These are phyloP conservation scores for Tolypeutes matacus DNA, from an alignment of 2,797 vertebrate genomes.

Conservation along the genomic window DNA sequence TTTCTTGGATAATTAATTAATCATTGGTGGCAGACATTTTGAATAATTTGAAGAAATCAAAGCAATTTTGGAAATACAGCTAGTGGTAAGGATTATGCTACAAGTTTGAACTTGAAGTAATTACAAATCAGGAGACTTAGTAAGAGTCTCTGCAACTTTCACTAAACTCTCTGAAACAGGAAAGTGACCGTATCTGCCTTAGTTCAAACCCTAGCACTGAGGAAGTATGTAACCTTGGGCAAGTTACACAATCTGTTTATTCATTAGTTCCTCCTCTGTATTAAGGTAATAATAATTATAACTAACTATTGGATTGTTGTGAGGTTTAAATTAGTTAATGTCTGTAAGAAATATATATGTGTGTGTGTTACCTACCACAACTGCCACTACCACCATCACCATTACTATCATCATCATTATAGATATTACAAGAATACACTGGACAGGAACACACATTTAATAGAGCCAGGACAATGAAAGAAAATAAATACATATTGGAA, in stretches of 20 bases:
- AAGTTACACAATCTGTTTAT: background rate
- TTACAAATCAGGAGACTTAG: background rate
- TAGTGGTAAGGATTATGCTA: background rate
- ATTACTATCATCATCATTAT: no score
- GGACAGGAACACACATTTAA: background rate
- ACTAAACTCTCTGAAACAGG: background rate
- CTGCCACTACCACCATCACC: background rate
- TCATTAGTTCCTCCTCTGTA: background rate
- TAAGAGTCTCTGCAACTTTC: background rate
- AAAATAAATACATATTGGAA: background rate
- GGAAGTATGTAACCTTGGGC: no score
- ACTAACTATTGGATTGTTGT: background rate
- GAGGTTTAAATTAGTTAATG: background rate
- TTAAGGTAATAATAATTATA: background rate
- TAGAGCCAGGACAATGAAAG: background rate
- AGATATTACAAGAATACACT: background rate
- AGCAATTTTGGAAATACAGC: background rate
- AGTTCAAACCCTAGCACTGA: background rate
- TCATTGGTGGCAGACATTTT: background rate
- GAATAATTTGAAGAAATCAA: background rate
- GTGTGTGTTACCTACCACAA: background rate
- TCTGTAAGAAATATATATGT: background rate
- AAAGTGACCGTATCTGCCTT: background rate
- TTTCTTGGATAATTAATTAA: background rate
- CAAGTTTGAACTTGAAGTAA: background rate